These are phyloP conservation scores for Nowickia ferox DNA, from an alignment of 2,888 invertebrate genomes.

Conservation along the genomic window DNA sequence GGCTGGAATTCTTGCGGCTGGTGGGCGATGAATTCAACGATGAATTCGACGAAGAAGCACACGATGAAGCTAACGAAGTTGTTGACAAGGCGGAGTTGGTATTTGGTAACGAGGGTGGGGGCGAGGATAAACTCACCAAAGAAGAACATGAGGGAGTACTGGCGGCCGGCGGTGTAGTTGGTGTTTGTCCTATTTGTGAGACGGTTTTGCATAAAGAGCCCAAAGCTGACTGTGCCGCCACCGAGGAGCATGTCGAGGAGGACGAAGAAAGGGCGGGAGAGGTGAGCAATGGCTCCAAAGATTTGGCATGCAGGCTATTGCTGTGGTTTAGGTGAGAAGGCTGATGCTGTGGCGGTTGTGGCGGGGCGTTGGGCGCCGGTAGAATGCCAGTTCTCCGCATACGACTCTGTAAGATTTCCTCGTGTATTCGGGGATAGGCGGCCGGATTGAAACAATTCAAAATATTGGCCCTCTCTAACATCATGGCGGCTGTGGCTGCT, in stretches of 20 bases:
- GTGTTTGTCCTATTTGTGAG: slow-evolving; percentile 86
- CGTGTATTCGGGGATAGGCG: slow-evolving; percentile 83
- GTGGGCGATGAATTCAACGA: slow-evolving; percentile 78
- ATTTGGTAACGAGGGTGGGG: slow-evolving; percentile 74
- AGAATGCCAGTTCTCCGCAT: slow-evolving; percentile 79
- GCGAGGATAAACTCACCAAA: slow-evolving; percentile 76
- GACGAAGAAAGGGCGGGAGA: slow-evolving; percentile 66
- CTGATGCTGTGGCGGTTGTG: background rate
- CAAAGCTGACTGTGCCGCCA: slow-evolving; percentile 84
- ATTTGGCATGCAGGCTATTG: slow-evolving; percentile 21
- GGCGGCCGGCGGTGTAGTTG: slow-evolving; percentile 75
- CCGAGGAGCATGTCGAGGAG: slow-evolving; percentile 56
- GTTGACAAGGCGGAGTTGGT: slow-evolving; percentile 75
- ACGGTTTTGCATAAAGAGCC: slow-evolving; percentile 89
- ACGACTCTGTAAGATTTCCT: slow-evolving; percentile 82
- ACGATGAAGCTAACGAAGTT: slow-evolving; percentile 74
- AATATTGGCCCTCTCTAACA: slow-evolving; percentile 82
- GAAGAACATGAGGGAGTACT: slow-evolving; percentile 76
- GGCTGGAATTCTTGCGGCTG: slow-evolving; percentile 78
- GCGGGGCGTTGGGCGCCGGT: slow-evolving; percentile 61
- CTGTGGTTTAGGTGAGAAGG: slow-evolving; percentile 13
- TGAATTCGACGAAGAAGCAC: slow-evolving; percentile 77
- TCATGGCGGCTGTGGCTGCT: slow-evolving; percentile 81
- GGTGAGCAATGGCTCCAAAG: slow-evolving; percentile 30
- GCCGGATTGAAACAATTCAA: slow-evolving; percentile 82